Evolutionary conservation across 2,113 vertebrate genomes (phyloP), one percentile per base, ranked within the genome.

Genomic region (Syngnathus floridae): DNA sequence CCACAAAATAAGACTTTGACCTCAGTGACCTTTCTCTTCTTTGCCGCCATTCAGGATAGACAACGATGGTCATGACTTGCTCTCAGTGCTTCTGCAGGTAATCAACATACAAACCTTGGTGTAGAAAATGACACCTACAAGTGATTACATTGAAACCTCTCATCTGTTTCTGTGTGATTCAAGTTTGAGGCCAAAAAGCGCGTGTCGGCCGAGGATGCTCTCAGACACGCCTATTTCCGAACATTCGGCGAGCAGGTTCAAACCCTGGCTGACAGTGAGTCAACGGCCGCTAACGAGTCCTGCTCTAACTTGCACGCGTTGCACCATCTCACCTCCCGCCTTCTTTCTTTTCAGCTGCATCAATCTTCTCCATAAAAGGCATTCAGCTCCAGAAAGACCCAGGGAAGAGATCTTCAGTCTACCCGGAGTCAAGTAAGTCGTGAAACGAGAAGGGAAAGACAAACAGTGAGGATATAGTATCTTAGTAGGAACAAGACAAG

Each of bases 11-110:
- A 62, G 52, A 62, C 43, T 62, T 74, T 40, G 48, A 62, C 65
- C 41, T 43, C 36, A 38, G 41, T 61, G 49, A 43, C 26, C 65
- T 8, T 49, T 78, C 45, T 55, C 0, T 46, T 35, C 21, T 54
- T 79, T 65, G 71, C 55, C 72, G 67, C 74, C 62, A 41, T 52
- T 69, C 90, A 96, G 94, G 88, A 92, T 96, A 89, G 93, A 95
- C 86, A 93, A 64, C 0, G 93, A 95, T 0, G 94, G 94, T 49
- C 91, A 92, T 43, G 90, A 94, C 70, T 87, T 96, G 77, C 87
- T 96, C 13, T 89, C 88, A 65, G 80, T 92, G 84, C 91, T 95
- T 64, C 89, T 96, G 67, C 92, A 95, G 93, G 94, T 95, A 77
- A 88, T 83, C 0, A 40, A 59, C 35, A 45, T 71, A 16, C 14